Evolutionary conservation across 1,140 invertebrate genomes (phyloP), one percentile per base, ranked within the genome.

Genomic region (Philopotamus ludificatus): DNA sequence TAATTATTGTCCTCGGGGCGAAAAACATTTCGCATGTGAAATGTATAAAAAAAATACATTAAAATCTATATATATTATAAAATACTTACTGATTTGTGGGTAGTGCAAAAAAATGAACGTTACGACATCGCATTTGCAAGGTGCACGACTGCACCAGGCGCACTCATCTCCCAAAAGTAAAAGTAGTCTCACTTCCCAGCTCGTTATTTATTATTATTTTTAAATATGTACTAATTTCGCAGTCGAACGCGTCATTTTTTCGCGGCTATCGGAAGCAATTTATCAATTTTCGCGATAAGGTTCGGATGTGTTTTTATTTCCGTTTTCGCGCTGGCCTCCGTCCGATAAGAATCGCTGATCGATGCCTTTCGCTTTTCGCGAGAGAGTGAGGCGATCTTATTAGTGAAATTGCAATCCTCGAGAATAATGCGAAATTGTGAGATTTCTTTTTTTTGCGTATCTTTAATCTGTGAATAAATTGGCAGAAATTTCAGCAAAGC

Each of bases 401-500:
- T 34, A 34, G 28, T 34, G 28, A 34, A 34, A 34, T 34, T 34
- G 12, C 28, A 34, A 34, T 7, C 4, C 28, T 34, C 12, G 12
- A 34, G 28, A 7, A n/a, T n/a, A n/a, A n/a, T n/a, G n/a, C n/a
- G n/a, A n/a, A 39, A 20, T 47, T 15, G 18, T 9, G 18, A 47
- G 44, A 47, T 15, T 47, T 47, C 18, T n/a, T n/a, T n/a, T n/a
- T n/a, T n/a, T n/a, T n/a, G n/a, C n/a, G n/a, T 15, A 47, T 47
- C 44, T 47, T 8, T 16, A 16, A 47, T 47, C 44, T 47, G 8
- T 7, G 44, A 47, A 47, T 34, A 57, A 57, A 57, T 57, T 57
- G 25, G 26, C 16, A 39, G 22, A 60, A 39, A 60, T 60, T 60
- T 47, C 21, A 18, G 47, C n/a, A 57, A 60, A 60, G 57, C 57